Base-by-base conservation (phyloP, 2,797 vertebrate genomes). In the Discoglossus pictus region DNA sequence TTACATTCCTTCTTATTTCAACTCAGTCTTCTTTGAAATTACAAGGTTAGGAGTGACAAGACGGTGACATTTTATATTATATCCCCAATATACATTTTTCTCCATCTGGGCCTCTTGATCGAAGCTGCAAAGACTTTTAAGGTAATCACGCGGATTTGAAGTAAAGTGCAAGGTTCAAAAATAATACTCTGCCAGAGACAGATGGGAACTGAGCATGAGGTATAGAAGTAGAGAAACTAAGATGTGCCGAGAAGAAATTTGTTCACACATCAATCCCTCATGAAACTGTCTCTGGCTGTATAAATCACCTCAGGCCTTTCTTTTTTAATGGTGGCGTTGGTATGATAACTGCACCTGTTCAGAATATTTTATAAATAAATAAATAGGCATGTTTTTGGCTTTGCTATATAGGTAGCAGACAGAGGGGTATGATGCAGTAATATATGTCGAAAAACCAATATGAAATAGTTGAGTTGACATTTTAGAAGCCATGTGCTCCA, bases 221-320 rank as follows among this genome's bases (percentile, higher is more conserved):
- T 34, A 18, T 7, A 15, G 21, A 34, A 13, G 16, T 7, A 44
- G 25, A 6, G 7, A 43, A 15, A 11, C 7, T 16, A 50, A 12
- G 7, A 51, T 6, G 6, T 39, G 1, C 5, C 6, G 7, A 25
- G 7, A 18, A n/a, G 25, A 12, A n/a, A 36, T 4, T 39, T 35
- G 18, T 40, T 42, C 20, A 18, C 11, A 63, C 10, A 52, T 52
- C 23, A 43, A 20, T 24, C n/a, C n/a, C 24, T 24, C 12, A 39
- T 44, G 21, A 25, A 27, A 34, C 13, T 17, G 12, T n/a, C 23
- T 47, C 6, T 18, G 21, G 13, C 36, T 52, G 23, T 23, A 20
- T 43, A 15, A 43, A 18, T 18, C 61, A 43, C 43, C 44, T 10
- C 44, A n/a, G n/a, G n/a, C n/a, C n/a, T 17, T 44, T 40, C 34